These are phyloP conservation scores for Zootoca vivipara DNA, from an alignment of 2,113 vertebrate species.

Conservation along the genomic window DNA sequence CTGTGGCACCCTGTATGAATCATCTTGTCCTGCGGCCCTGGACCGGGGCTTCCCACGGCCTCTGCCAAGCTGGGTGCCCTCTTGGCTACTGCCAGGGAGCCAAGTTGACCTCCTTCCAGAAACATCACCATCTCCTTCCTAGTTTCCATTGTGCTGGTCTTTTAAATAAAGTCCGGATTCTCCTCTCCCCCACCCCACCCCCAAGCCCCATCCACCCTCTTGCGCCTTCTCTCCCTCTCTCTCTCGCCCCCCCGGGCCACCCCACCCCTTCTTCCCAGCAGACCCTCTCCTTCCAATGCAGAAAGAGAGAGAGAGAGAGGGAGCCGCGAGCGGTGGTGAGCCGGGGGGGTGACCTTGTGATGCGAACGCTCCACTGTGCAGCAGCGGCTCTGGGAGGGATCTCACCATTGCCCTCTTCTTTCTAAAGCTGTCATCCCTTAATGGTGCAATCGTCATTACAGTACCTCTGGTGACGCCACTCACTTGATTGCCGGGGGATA, in stretches of 20 bases:
- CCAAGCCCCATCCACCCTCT: slow-evolving; percentile 7
- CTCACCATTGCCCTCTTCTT: slow-evolving; percentile 93
- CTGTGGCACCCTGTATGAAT: slow-evolving; percentile 83
- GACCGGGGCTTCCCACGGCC: slow-evolving; percentile 78
- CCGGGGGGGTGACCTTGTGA: slow-evolving; percentile 91
- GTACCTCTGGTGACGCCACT: slow-evolving; percentile 95
- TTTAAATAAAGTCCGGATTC: slow-evolving; percentile 47
- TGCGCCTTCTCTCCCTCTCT: slow-evolving; percentile 25
- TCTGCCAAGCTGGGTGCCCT: slow-evolving; percentile 83
- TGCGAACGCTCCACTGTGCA: slow-evolving; percentile 85
- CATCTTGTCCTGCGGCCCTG: slow-evolving; percentile 85
- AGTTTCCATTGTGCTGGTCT: slow-evolving; percentile 84
- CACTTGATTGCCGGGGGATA: slow-evolving; percentile 89
- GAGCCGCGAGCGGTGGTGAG: slow-evolving; percentile 72
- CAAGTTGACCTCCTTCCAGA: slow-evolving; percentile 87
- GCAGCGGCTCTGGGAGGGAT: slow-evolving; percentile 94
- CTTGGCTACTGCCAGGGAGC: slow-evolving; percentile 82
- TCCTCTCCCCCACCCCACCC: slow-evolving; percentile 51
- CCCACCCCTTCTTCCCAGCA: slow-evolving; percentile 61
- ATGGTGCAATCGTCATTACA: slow-evolving; percentile 93
- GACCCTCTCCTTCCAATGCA: slow-evolving; percentile 56
- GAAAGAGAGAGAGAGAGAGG: slow-evolving; percentile 54
- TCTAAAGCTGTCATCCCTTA: slow-evolving; percentile 95
- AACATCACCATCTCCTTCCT: slow-evolving; percentile 92
- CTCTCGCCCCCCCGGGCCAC: slow-evolving; percentile 32